phyloP scores from a whole-genome alignment of 2,888 invertebrate genomes.

The Drosophila sordidula region DNA sequence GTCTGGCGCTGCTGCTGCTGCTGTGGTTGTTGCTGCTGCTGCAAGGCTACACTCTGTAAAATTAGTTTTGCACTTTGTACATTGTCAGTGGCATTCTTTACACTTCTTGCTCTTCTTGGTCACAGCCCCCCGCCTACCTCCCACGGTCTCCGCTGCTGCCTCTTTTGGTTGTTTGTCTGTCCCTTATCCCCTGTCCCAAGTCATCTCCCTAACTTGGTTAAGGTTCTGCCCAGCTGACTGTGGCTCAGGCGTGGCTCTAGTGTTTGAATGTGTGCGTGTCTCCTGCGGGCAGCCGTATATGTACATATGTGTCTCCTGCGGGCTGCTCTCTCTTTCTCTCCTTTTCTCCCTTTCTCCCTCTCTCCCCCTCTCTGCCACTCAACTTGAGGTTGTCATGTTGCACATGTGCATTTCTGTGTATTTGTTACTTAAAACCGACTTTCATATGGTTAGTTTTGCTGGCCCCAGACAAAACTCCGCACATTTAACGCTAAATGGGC shows the following conservation, averaged over 20 bases:
- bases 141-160: neutral
- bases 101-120: slow-evolving; percentile 61
- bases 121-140: slow-evolving; percentile 17
- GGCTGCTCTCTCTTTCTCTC: slow-evolving; percentile 2
- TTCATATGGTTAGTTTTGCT: slow-evolving; percentile 72
- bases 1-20: slow-evolving; percentile 24
- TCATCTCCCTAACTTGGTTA: slow-evolving; percentile 64
- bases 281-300: slow-evolving; percentile 23
- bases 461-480: slow-evolving; percentile 60
- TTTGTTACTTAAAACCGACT: slow-evolving; percentile 60
- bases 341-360: neutral
- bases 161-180: slow-evolving; percentile 50
- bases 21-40: slow-evolving; percentile 34
- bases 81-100: slow-evolving; percentile 80
- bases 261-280: slow-evolving; percentile 10
- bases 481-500: slow-evolving; percentile 72
- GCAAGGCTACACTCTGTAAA: slow-evolving; percentile 75
- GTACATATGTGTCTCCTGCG: slow-evolving; percentile 18
- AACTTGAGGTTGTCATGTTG: slow-evolving; percentile 69
- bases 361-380: slow-evolving; percentile 45
- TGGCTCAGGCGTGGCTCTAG: slow-evolving; percentile 19
- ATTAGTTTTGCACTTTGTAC: slow-evolving; percentile 83
- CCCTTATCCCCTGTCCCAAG: slow-evolving; percentile 11
- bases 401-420: slow-evolving; percentile 58
- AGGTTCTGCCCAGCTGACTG: slow-evolving; percentile 53